Evolutionary conservation across 2,113 vertebrate species (phyloP), one percentile per base, ranked within the genome.

Genomic region (Oncorhynchus nerka): DNA sequence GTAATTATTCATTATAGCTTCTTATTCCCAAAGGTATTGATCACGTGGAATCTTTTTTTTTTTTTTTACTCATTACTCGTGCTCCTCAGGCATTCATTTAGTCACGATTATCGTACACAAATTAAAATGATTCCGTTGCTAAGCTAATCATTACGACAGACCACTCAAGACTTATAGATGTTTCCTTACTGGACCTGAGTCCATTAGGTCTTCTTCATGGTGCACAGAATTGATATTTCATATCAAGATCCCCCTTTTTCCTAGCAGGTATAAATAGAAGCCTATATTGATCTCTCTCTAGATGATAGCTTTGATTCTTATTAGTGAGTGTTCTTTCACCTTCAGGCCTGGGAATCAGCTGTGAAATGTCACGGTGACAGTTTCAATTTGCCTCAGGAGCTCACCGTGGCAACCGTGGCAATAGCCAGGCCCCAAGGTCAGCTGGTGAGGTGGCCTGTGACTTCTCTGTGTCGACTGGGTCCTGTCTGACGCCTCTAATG

Each of bases 1-100:
- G 74, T 76, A 79, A 83, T 81, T 79, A 83, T 83, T 85, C 68
- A 76, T 85, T 75, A 74, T 62, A 76, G 73, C 16, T 12, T 62
- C n/a, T 70, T 49, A 70, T 82, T 77, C 73, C 73, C 75, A 78
- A 82, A 80, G 75, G 64, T 70, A 70, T 80, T 75, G 26, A 67
- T 32, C 30, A 26, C 30, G 3, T 34, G 28, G 30, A 34, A 15
- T 68, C 13, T 1, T 4, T 28, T 3, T 66, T 28, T 13, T 5
- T 34, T 68, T 34, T 81, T 80, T 59, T 75, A 75, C 81, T 80
- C 75, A 85, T 83, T 83, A 82, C 59, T 78, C 64, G 30, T 26
- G 28, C 65, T 70, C 83, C 80, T 77, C 74, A 77, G 82, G 78
- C 83, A 26, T 71, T 78, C 74, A 74, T 59, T 70, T 49, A 55